phyloP scores from a whole-genome alignment of 2,888 invertebrate genomes.

The Coelinius sp. region DNA sequence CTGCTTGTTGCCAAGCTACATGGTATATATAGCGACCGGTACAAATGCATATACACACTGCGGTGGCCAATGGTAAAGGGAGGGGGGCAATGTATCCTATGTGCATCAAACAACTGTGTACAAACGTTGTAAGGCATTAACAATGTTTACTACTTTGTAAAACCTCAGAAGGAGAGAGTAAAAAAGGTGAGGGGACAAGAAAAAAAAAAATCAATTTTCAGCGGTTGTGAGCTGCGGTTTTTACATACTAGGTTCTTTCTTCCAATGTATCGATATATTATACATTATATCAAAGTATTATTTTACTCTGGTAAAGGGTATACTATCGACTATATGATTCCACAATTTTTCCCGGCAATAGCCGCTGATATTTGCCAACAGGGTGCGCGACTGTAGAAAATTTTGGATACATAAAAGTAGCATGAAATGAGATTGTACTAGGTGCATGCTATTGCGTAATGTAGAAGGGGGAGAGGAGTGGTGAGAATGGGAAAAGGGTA shows the following conservation, averaged over 20 bases:
- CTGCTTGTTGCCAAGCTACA: slow-evolving; percentile 68
- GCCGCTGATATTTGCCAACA: not conserved
- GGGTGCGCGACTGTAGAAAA: not conserved
- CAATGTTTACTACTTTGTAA: slow-evolving; percentile 1
- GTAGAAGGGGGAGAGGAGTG: not conserved
- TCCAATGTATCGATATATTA: not conserved
- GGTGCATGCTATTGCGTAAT: slow-evolving; percentile 28
- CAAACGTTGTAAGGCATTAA: not conserved
- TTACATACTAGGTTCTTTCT: too few species aligned
- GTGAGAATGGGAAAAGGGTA: not conserved
- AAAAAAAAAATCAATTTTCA: not conserved
- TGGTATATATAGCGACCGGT: slow-evolving; percentile 58
- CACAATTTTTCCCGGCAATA: not conserved
- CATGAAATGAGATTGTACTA: not conserved
- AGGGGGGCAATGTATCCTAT: not conserved
- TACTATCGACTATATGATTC: not conserved
- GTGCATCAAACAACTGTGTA: not conserved
- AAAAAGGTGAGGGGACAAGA: not conserved
- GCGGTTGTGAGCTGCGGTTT: not conserved
- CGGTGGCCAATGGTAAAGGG: not conserved
- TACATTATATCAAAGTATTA: not conserved
- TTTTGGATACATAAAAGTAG: slow-evolving; percentile 20
- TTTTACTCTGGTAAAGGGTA: not conserved
- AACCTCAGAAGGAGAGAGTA: not conserved
- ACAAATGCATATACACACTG: slow-evolving; percentile 42